Evolutionary conservation across 1,140 invertebrate genomes (phyloP).

Genomic region (Pararge aegeria): DNA sequence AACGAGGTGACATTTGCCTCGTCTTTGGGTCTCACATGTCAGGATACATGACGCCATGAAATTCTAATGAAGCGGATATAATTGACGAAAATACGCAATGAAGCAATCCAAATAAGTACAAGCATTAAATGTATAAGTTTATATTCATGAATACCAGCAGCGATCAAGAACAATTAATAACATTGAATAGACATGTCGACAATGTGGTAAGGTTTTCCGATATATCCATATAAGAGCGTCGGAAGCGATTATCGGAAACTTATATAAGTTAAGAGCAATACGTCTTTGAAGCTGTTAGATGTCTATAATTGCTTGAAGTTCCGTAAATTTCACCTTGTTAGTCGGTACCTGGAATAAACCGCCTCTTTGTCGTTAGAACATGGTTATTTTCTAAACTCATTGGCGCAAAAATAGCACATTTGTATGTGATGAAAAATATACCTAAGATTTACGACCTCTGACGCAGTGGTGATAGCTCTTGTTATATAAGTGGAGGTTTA

Average conservation of each 20-base stretch:
- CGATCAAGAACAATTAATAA: background rate
- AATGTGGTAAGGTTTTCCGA: slow-evolving; percentile 4
- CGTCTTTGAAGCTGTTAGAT: background rate
- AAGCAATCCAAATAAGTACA: background rate
- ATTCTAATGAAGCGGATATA: too few relatives aligned
- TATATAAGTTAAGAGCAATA: slow-evolving; percentile 4
- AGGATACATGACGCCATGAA: too few relatives aligned
- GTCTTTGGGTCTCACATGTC: too few relatives aligned
- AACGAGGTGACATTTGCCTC: too few relatives aligned
- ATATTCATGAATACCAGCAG: background rate
- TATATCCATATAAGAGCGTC: slow-evolving; percentile 3
- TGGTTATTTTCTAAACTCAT: too few relatives aligned
- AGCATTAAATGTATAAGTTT: background rate
- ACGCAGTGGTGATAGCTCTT: too few relatives aligned
- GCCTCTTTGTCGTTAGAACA: too few relatives aligned
- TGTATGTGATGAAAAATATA: too few relatives aligned
- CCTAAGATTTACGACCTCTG: too few relatives aligned
- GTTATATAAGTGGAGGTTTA: too few relatives aligned
- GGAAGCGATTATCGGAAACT: slow-evolving; percentile 5
- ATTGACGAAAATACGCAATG: background rate
- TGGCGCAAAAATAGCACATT: too few relatives aligned
- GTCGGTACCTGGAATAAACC: background rate
- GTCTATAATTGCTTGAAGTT: background rate
- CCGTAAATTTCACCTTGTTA: slow-evolving; percentile 2
- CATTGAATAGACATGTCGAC: background rate